These are phyloP conservation scores for Drosophila takahashii DNA, from an alignment of 1,140 invertebrate species.

Conservation along the genomic window DNA sequence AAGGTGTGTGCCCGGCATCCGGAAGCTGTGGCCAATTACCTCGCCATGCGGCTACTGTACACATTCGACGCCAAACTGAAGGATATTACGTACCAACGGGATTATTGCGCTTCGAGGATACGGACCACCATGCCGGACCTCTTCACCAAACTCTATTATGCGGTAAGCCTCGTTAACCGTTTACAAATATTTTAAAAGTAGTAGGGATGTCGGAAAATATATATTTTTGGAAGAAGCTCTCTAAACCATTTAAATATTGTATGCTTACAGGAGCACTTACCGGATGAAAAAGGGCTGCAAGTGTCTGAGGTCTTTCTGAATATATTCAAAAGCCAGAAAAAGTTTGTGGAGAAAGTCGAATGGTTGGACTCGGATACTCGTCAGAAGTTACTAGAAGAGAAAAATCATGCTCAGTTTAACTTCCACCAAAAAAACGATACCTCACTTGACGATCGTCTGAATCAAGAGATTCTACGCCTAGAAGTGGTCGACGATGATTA, in stretches of 20 bases:
- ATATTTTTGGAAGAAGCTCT: too few relatives aligned
- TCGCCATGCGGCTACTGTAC: constrained; percentile 71
- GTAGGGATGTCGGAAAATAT: too few relatives aligned
- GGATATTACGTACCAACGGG: constrained; percentile 77
- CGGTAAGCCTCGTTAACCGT: neutral
- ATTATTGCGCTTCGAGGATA: constrained; percentile 44
- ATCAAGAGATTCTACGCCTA: constrained; percentile 51
- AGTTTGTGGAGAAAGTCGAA: constrained; percentile 88
- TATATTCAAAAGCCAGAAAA: constrained; percentile 85
- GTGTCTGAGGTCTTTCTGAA: constrained; percentile 46
- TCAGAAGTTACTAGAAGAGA: too few relatives aligned
- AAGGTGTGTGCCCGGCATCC: constrained; percentile 55
- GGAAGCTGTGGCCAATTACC: constrained; percentile 67
- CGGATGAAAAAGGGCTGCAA: constrained; percentile 48
- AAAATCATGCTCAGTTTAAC: too few relatives aligned
- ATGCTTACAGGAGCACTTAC: constrained; percentile 52
- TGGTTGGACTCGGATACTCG: constrained; percentile 90
- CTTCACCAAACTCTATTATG: constrained; percentile 57
- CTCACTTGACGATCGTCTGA: constrained; percentile 30
- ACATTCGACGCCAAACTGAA: constrained; percentile 64
- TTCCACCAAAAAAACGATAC: too few relatives aligned
- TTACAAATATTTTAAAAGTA: too few relatives aligned
- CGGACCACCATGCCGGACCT: constrained; percentile 33
- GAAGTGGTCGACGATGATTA: constrained; percentile 32
- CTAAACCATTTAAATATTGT: too few relatives aligned